Percentiles rank a stretch among this genome's conserved stretches.
Conservation (phyloP, 2,113 vertebrate genomes). For the Sylvietta virens region DNA sequence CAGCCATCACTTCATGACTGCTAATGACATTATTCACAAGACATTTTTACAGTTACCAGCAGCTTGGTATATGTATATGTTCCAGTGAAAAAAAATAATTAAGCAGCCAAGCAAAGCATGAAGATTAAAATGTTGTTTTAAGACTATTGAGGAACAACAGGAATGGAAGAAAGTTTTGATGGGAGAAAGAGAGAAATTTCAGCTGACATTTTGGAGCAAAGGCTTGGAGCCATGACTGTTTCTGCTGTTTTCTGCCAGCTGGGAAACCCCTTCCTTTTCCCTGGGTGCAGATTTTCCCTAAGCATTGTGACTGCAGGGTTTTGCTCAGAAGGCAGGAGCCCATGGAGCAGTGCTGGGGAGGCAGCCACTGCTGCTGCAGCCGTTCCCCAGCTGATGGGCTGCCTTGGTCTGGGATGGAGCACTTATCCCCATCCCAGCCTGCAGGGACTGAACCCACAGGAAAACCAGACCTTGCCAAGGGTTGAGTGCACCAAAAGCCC, state of each 20-base stretch:
- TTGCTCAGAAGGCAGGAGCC: not conserved
- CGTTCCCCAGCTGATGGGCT: not conserved
- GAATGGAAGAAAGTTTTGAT: not conserved
- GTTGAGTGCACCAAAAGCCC: not conserved
- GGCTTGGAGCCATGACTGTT: not conserved
- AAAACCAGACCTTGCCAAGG: not conserved
- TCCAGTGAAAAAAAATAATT: not conserved
- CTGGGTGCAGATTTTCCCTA: not conserved
- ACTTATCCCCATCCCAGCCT: not conserved
- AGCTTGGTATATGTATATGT: not conserved
- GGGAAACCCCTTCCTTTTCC: not conserved
- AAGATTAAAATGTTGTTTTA: not conserved
- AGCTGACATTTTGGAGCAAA: not conserved
- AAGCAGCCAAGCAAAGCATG: not conserved
- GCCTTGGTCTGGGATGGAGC: not conserved
- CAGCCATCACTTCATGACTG: not conserved
- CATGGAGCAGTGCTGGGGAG: not conserved
- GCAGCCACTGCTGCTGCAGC: not conserved
- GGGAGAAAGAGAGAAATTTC: not conserved
- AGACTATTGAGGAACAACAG: not conserved
- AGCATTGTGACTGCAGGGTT: not conserved
- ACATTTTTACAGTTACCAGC: not conserved
- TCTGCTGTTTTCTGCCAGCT: not conserved
- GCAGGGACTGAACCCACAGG: not conserved
- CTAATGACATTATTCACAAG: not conserved